These are phyloP conservation scores for Gymnoscelis rufifasciata DNA, from an alignment of 2,888 invertebrate genomes.

Conservation along the genomic window DNA sequence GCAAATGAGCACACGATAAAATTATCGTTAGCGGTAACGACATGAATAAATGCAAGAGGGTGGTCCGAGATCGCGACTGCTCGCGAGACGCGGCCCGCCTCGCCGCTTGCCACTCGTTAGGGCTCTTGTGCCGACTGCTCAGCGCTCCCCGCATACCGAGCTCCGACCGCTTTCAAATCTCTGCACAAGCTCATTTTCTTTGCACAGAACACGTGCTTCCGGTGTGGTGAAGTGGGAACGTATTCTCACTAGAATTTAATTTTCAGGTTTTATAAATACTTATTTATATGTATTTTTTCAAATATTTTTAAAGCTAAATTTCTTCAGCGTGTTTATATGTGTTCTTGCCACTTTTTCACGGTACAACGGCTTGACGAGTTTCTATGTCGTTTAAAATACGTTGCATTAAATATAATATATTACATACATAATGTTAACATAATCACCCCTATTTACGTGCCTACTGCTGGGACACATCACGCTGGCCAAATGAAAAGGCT, in stretches of 20 bases:
- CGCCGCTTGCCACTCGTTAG: conserved; percentile 55
- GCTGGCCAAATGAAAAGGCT: too few species aligned
- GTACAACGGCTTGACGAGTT: too few species aligned
- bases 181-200: conserved; percentile 35
- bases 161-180: conserved; percentile 31
- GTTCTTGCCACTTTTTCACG: too few species aligned
- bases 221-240: conserved; percentile 21
- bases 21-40: conserved; percentile 81
- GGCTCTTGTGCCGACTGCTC: conserved; percentile 62
- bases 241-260: conserved; percentile 16
- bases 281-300: too few species aligned
- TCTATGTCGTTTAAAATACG: too few species aligned
- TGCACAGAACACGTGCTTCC: conserved; percentile 23
- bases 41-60: conserved; percentile 80
- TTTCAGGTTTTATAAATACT: not conserved
- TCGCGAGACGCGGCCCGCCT: conserved; percentile 43
- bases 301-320: too few species aligned
- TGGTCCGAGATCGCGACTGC: conserved; percentile 54
- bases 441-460: too few species aligned
- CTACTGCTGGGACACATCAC: too few species aligned
- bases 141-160: conserved; percentile 34
- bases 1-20: conserved; percentile 80
- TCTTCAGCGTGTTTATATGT: too few species aligned
- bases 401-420: too few species aligned
- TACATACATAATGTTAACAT: too few species aligned